Evolutionary conservation across 2,888 invertebrate species (phyloP), one percentile per base, ranked within the genome.

Genomic region (Meta bourneti): DNA sequence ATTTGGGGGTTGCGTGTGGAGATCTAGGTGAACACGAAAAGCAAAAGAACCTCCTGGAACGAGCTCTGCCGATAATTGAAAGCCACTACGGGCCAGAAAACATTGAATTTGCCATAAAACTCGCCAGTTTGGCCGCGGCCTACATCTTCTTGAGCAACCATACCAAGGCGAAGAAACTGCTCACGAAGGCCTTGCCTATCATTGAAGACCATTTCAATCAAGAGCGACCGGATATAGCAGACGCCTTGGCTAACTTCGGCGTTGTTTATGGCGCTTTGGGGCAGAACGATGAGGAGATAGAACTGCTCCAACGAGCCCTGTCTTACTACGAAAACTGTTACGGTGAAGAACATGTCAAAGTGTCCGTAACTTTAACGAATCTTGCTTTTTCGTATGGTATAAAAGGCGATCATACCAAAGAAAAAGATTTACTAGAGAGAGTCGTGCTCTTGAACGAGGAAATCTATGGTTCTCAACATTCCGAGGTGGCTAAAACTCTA

Each of bases 201-300:
- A 86, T 91, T 7, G 78, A 91, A 48, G 74, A 83, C 34, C 7
- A 11, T 11, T 75, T 61, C 16, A 87, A 51, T 5, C 48, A 79
- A 4, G 79, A 79, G 6, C n/a, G 78, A 8, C 74, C 74, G 8
- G 91, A 91, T 13, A 82, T 87, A 0, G 91, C 87, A 8, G 91
- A 91, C 16, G 87, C 91, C 0, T 16, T 91, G 8, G 91, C 83
- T n/a, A 91, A 91, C 34, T 74, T 91, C 0, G 91, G 91, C 11
- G 91, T 91, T 5, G 87, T 91, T 5, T 91, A 91, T 48, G 91
- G 91, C 4, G 87, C 87, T 5, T 48, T 91, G 34, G 87, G 87
- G 13, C 72, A 91, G 11, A 72, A 72, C 19, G 87, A 83, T 9
- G 52, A 71, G 51, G 91, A 91, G 71, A 91, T 82, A 8, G 79